Evolutionary conservation across 2,113 vertebrate species (phyloP), one percentile per base, ranked within the genome.

Genomic region (Channa maculata): DNA sequence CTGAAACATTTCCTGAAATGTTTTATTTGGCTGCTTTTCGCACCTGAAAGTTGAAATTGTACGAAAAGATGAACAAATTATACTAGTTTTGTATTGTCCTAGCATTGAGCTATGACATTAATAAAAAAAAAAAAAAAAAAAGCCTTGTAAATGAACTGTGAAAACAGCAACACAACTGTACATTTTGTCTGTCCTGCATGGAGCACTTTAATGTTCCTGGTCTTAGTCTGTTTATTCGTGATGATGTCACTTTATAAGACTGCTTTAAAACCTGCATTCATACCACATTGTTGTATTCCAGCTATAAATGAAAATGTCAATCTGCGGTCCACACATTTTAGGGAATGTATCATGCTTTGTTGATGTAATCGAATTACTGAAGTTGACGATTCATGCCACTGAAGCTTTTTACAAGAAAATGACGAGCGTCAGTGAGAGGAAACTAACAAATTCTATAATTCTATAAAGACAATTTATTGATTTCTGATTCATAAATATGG

Each of bases 141-240:
- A 37, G 12, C 13, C 75, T 77, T 74, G 78, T 85, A 83, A 77
- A 82, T 67, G 62, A 86, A 82, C 66, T 91, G 74, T 87, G 79
- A 86, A 90, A 82, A 80, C 70, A 8, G 53, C 69, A 72, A 83
- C 80, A 77, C 75, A 67, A 55, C 54, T 91, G 87, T 89, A 89
- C 86, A 90, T 92, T 88, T 77, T 68, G 89, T 92, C 85, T 85
- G 89, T 91, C 90, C 91, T 93, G 93, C 93, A 94, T 94, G 90
- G 92, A 93, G 93, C 93, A 91, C 92, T 93, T 93, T 93, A 94
- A 90, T 90, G 92, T 91, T 92, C 86, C 83, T 85, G 79, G 78
- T 91, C 80, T 86, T 83, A 84, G 69, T 87, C 82, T 83, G 78
- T 89, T 88, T 86, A 67, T 88, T 82, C 48, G 85, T 91, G 81